Percentiles rank a stretch among this genome's conserved stretches.
Evolutionary conservation across 2,888 invertebrate genomes (phyloP).

Genomic region (Drosophila rellima): DNA sequence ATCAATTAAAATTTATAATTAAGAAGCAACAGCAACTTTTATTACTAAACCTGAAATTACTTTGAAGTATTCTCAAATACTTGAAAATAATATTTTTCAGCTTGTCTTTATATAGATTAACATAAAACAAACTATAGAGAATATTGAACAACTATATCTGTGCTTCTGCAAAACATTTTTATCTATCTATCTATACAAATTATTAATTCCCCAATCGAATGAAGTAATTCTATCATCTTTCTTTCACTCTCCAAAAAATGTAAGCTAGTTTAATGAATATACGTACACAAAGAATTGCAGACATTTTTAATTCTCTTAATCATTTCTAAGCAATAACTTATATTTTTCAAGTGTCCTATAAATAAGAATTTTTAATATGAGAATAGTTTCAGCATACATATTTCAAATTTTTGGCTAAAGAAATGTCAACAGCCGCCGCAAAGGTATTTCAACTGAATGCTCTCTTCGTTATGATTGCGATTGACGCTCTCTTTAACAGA

Average conservation of each 20-base stretch:
- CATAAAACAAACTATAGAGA: background rate
- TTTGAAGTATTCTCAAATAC: background rate
- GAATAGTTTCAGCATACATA: constrained; percentile 8
- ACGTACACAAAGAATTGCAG: background rate
- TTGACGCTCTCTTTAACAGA: constrained; percentile 2
- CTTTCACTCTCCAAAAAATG: background rate
- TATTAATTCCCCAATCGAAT: background rate
- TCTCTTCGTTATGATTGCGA: constrained; percentile 16
- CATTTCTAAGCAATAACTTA: constrained; percentile 17
- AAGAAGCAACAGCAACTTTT: background rate
- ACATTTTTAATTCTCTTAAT: background rate
- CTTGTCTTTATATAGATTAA: background rate
- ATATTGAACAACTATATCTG: background rate
- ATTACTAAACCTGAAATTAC: background rate
- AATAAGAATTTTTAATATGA: constrained; percentile 25
- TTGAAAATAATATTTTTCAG: background rate
- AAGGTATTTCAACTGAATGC: constrained; percentile 3
- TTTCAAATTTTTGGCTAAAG: constrained; percentile 26
- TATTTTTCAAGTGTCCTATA: constrained; percentile 26
- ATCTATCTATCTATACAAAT: background rate
- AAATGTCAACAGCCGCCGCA: background rate
- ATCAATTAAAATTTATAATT: no score
- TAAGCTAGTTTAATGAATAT: background rate
- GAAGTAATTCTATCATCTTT: no score
- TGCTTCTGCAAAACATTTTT: background rate